Conservation (phyloP, 30 jellyfish, hydroid and myxozoan species). For the Nemopilema nomurai region DNA sequence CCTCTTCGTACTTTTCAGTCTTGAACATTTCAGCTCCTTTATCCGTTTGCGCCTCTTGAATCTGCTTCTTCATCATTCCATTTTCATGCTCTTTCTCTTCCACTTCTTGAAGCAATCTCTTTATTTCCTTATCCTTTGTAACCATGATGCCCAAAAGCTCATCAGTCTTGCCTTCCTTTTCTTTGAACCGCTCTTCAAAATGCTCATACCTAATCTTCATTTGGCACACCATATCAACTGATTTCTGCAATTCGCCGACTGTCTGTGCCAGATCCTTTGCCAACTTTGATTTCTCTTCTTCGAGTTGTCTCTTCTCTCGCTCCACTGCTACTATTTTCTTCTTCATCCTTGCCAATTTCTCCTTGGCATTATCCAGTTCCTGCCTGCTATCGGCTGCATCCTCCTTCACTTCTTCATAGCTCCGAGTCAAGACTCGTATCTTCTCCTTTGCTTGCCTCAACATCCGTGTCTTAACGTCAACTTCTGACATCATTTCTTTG, state of each 20-base stretch:
- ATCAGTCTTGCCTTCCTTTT: conserved; percentile 8
- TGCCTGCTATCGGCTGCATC: conserved; percentile 19
- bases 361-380: neutral
- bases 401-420: conserved; percentile 8
- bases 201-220: conserved; percentile 9
- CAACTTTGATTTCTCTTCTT: conserved; percentile 12
- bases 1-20: conserved; percentile 8
- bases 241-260: conserved; percentile 6
- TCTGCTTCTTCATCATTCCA: neutral
- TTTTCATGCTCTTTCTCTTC: neutral
- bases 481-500: conserved; percentile 14
- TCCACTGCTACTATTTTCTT: conserved; percentile 10
- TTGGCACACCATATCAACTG: conserved; percentile 6
- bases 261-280: neutral
- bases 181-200: conserved; percentile 24
- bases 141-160: neutral
- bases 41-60: neutral
- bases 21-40: neutral
- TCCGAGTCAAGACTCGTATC: neutral
- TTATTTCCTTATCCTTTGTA: neutral
- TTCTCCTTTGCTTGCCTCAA: conserved; percentile 1
- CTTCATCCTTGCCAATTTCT: conserved; percentile 17
- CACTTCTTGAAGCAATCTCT: neutral
- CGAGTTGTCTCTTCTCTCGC: conserved; percentile 2
- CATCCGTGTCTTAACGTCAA: neutral